Base-by-base conservation (phyloP, 2,113 vertebrate species). In the Gorsachius goisagi region DNA sequence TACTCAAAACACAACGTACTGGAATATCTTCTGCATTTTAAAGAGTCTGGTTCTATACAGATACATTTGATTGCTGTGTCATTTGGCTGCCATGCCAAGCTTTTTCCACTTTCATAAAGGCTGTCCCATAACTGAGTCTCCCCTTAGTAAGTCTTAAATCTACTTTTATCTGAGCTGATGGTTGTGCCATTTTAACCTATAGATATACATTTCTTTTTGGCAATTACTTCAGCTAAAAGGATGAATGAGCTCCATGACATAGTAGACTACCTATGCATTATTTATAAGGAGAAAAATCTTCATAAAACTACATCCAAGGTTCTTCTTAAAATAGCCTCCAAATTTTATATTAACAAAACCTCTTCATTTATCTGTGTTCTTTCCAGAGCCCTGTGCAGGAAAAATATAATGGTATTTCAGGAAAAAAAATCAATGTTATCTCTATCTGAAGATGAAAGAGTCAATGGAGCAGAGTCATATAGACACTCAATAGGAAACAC, bases 141-240 rank as follows among this genome's bases (percentile, higher is more conserved):
- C 30, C 41, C 9, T 62, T 69, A 60, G 49, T 44, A 85, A 66
- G 32, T 68, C 71, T 79, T 91, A 79, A 85, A 91, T 87, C 66
- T 91, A 32, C 77, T 94, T 95, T 72, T 73, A 64, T 85, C 84
- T 58, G 55, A 85, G 45, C 32, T 94, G 89, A 91, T 91, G 62
- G 85, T 85, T 91, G 49, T 93, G 89, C 62, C 74, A 66, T 85
- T 96, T 96, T 96, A 96, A 91, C 77, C 81, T 83, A 94, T 82
- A 89, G 86, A 85, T 94, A 75, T 50, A 85, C 50, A 74, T 76
- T 91, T 44, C 69, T 95, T 93, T 90, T 95, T 4, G 18, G 74
- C 91, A 93, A 91, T 95, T 96, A 96, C 91, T 93, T 88, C 87
- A 94, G 58, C 69, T 96, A 93, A 96, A 95, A 76, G 91, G 85